phyloP scores from a whole-genome alignment of 2,113 vertebrate species.

The Turdus rufiventris region DNA sequence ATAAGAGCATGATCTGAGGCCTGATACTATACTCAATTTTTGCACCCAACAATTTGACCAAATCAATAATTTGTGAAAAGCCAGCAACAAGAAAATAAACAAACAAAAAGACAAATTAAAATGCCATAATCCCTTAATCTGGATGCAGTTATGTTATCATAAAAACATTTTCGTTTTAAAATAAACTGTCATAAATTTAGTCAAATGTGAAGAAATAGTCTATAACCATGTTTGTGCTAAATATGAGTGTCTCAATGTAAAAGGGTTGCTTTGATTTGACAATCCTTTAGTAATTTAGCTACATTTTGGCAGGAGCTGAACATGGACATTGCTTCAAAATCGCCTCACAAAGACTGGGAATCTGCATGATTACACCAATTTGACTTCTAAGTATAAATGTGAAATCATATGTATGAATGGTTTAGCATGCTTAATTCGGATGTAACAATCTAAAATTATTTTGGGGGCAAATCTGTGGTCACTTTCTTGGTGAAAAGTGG shows the following conservation, averaged over 20 bases:
- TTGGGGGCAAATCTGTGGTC: background rate
- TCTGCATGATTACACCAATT: background rate
- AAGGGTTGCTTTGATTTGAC: background rate
- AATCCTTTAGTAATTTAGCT: background rate
- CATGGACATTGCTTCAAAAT: background rate
- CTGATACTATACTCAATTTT: background rate
- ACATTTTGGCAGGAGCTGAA: background rate
- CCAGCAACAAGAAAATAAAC: background rate
- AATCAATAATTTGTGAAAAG: constrained; percentile 5
- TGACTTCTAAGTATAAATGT: background rate
- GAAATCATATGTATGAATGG: background rate
- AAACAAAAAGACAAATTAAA: background rate
- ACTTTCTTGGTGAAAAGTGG: background rate
- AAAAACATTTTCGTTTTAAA: background rate
- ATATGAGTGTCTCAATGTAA: background rate
- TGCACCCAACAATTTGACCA: background rate
- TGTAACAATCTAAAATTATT: background rate
- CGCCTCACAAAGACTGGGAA: background rate
- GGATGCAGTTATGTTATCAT: background rate
- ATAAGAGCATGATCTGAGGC: constrained; percentile 56
- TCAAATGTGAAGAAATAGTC: background rate
- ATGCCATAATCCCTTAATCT: background rate
- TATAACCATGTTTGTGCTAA: background rate
- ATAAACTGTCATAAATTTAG: background rate
- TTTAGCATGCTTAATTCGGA: background rate